A percentile compares a stretch with the other conserved stretches of the same genome.
These are phyloP conservation scores for Stegodyphus mimosarum DNA, from an alignment of 1,140 invertebrate species.

Conservation along the genomic window DNA sequence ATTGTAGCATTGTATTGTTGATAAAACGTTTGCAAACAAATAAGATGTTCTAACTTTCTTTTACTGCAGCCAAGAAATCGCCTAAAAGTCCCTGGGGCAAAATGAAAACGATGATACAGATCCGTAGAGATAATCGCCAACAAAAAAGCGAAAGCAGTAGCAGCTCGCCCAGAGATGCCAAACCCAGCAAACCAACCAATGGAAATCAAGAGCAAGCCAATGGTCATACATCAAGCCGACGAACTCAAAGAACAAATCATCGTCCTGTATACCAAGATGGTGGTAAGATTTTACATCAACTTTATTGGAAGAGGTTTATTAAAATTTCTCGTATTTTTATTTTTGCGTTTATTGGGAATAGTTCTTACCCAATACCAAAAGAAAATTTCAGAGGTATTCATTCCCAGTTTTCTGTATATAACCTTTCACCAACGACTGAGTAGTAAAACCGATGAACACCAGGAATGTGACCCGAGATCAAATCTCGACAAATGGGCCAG, in stretches of 20 bases:
- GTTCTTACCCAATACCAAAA: too few relatives aligned
- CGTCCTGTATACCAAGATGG: conserved; percentile 8
- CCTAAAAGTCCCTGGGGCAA: conserved; percentile 53
- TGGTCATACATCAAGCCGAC: conserved; percentile 23
- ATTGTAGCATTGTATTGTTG: too few relatives aligned
- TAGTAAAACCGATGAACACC: too few relatives aligned
- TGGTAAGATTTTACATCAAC: background rate
- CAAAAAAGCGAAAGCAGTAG: conserved; percentile 54
- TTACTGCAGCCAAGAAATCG: conserved; percentile 38
- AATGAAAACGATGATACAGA: conserved; percentile 62
- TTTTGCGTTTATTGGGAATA: too few relatives aligned
- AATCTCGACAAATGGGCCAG: too few relatives aligned
- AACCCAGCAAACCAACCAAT: background rate
- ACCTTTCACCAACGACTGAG: too few relatives aligned
- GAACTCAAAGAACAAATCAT: conserved; percentile 16
- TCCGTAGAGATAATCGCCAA: conserved; percentile 55
- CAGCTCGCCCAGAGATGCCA: conserved; percentile 47
- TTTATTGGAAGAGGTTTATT: too few relatives aligned
- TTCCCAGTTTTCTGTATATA: too few relatives aligned
- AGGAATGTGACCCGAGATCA: too few relatives aligned
- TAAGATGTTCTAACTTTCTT: background rate
- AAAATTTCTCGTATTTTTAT: too few relatives aligned
- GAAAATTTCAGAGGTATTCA: too few relatives aligned
- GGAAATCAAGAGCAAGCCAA: background rate
- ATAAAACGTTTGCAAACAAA: too few relatives aligned